Evolutionary conservation across 2,888 invertebrate genomes (phyloP).

Genomic region (Drosophila villosipedis): DNA sequence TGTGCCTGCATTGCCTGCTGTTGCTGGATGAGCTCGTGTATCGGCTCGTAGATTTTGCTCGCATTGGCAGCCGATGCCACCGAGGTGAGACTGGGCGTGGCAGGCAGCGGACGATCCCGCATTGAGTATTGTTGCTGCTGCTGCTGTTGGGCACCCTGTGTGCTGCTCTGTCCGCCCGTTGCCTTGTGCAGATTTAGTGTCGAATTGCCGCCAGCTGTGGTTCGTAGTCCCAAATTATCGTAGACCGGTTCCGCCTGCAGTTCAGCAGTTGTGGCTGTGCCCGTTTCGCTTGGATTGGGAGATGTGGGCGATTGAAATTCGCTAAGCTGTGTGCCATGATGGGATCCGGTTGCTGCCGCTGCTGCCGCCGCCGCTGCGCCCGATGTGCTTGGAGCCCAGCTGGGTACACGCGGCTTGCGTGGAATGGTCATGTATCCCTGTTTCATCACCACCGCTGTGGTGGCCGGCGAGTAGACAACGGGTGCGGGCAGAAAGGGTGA

Average conservation of each 20-base stretch:
- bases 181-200: conserved; percentile 91
- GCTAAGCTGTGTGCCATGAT: conserved; percentile 84
- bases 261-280: conserved; percentile 85
- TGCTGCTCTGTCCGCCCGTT: conserved; percentile 13
- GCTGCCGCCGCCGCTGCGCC: conserved; percentile 50
- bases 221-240: conserved; percentile 93
- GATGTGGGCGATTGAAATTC: conserved; percentile 84
- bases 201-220: conserved; percentile 94
- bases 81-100: conserved; percentile 86
- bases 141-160: conserved; percentile 25
- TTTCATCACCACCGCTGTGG: conserved; percentile 85
- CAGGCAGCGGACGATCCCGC: conserved; percentile 89
- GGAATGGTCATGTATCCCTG: conserved; percentile 95
- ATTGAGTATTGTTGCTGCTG: conserved; percentile 86
- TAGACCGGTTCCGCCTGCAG: conserved; percentile 92
- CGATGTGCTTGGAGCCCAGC: conserved; percentile 90
- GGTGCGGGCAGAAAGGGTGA: conserved; percentile 91
- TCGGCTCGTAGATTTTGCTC: conserved; percentile 84
- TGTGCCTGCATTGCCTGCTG: conserved; percentile 66
- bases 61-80: conserved; percentile 70
- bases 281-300: conserved; percentile 85
- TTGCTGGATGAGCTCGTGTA: conserved; percentile 82
- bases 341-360: conserved; percentile 4
- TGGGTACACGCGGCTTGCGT: conserved; percentile 92
- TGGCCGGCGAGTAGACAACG: conserved; percentile 87